Evolutionary conservation across 2,113 vertebrate species (phyloP).

Genomic region (Labeo rohita): DNA sequence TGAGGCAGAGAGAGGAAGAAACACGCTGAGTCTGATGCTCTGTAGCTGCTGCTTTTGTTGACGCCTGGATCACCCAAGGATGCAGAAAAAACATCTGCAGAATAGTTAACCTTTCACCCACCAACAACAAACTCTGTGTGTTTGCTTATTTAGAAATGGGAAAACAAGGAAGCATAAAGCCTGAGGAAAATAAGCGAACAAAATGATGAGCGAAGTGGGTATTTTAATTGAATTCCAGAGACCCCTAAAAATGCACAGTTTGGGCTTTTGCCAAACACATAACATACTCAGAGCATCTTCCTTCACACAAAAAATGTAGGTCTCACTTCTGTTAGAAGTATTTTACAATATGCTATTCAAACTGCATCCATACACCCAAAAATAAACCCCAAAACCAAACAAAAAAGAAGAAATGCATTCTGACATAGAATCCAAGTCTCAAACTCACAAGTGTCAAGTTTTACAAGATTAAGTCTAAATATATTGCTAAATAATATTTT

Average conservation of each 20-base stretch:
- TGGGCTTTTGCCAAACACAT: neutral
- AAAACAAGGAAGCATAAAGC: neutral
- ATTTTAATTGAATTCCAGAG: neutral
- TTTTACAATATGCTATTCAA: neutral
- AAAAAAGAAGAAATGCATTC: neutral
- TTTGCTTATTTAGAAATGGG: neutral
- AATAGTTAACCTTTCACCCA: conserved; percentile 38
- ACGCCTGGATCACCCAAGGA: conserved; percentile 18
- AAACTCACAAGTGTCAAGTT: neutral
- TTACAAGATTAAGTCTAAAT: too few species aligned
- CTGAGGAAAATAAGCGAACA: neutral
- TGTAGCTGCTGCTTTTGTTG: conserved; percentile 42
- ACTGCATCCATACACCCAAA: neutral
- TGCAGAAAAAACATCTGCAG: conserved; percentile 39
- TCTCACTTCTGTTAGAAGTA: neutral
- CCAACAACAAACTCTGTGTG: conserved; percentile 32
- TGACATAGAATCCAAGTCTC: neutral
- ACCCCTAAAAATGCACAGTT: neutral
- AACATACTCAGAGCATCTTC: neutral
- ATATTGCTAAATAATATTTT: too few species aligned
- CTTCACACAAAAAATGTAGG: conserved; percentile 5
- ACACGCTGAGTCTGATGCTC: conserved; percentile 47
- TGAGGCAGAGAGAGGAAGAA: conserved; percentile 55
- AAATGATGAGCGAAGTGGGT: neutral
- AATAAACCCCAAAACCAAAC: neutral